Evolutionary conservation across 2,797 vertebrate genomes (phyloP).

Genomic region (Cynopterus sphinx): DNA sequence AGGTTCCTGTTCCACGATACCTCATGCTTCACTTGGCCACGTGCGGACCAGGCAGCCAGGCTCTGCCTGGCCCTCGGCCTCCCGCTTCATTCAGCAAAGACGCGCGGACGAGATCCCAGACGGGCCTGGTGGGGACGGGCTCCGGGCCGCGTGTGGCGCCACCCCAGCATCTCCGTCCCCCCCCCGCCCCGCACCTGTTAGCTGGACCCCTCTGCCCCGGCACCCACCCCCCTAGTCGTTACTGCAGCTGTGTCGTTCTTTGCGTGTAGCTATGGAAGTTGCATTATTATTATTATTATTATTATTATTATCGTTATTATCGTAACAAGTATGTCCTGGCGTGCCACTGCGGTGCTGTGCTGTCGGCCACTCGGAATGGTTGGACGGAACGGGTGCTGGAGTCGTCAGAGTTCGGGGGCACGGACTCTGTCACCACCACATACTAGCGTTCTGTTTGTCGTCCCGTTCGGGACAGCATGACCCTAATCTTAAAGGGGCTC

Average conservation of each 20-base stretch:
- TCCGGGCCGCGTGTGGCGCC: conserved; percentile 82
- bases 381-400: conserved; percentile 79
- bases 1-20: conserved; percentile 95
- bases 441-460: conserved; percentile 70
- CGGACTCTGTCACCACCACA: conserved; percentile 80
- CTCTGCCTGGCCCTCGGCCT: conserved; percentile 86
- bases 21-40: conserved; percentile 94
- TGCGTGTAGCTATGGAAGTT: conserved; percentile 83
- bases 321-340: conserved; percentile 76
- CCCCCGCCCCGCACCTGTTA: conserved; percentile 72
- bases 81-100: conserved; percentile 86
- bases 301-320: conserved; percentile 51
- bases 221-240: conserved; percentile 82
- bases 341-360: conserved; percentile 75
- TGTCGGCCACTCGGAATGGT: conserved; percentile 68
- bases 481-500: conserved; percentile 83
- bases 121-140: conserved; percentile 75
- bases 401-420: conserved; percentile 79
- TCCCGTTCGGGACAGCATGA: conserved; percentile 79
- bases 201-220: conserved; percentile 82
- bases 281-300: conserved; percentile 67
- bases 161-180: conserved; percentile 72
- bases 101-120: conserved; percentile 45
- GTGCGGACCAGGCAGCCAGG: conserved; percentile 86
- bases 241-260: conserved; percentile 82